Percentiles rank a stretch among this genome's conserved stretches.
Conservation (phyloP, 2,888 invertebrate genomes). For the Cylloceria caligata region DNA sequence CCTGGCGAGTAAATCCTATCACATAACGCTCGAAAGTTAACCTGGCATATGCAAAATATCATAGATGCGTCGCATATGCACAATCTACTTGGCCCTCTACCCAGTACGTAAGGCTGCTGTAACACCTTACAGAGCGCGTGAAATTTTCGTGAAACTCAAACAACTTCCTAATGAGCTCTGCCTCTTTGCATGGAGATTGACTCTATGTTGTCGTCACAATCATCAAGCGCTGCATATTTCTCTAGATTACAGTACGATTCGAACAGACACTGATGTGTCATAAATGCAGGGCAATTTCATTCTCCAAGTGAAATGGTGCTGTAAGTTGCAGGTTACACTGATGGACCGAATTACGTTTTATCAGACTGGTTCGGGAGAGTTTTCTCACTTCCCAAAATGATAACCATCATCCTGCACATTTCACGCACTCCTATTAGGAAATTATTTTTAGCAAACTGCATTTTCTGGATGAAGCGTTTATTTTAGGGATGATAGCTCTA, state of each 20-base stretch:
- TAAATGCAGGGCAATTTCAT: not conserved
- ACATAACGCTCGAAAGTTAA: constrained; percentile 46
- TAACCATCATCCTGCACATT: not conserved
- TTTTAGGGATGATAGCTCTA: not conserved
- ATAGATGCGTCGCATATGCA: constrained; percentile 49
- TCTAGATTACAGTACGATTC: not conserved
- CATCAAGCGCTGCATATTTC: not conserved
- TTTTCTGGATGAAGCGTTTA: not conserved
- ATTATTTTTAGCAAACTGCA: not conserved
- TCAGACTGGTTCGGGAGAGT: not conserved
- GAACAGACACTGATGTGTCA: not conserved
- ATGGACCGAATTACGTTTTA: not conserved
- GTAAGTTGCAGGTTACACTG: not conserved
- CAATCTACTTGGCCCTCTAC: constrained; percentile 37
- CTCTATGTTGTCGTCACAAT: constrained; percentile 20
- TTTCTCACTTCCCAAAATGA: not conserved
- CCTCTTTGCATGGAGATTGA: not conserved
- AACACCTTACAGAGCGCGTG: constrained; percentile 29
- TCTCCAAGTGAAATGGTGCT: not conserved
- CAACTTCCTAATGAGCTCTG: constrained; percentile 60
- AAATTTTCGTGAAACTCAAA: constrained; percentile 60
- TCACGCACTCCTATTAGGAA: not conserved
- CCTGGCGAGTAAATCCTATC: constrained; percentile 10
- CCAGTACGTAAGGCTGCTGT: constrained; percentile 23
- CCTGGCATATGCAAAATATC: constrained; percentile 54